Evolutionary conservation across 2,113 vertebrate species (phyloP).

Genomic region (Saguinus midas): DNA sequence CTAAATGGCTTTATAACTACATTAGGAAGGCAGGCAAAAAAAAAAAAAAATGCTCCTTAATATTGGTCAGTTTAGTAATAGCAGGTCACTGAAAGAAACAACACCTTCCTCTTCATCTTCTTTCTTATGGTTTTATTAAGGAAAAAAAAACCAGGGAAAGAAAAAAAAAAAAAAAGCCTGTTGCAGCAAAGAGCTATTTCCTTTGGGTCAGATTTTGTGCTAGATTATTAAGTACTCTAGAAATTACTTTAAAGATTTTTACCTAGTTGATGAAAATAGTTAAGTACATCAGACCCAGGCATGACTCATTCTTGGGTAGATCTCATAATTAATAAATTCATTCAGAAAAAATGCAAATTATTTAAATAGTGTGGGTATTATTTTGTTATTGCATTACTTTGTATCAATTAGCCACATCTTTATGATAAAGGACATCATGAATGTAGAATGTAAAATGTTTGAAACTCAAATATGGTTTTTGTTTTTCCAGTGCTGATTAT

Average conservation of each 20-base stretch:
- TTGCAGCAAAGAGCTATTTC: background rate
- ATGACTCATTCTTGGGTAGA: background rate
- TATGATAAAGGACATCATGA: background rate
- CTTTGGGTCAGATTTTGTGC: background rate
- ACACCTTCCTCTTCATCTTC: background rate
- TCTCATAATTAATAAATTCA: background rate
- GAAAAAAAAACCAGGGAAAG: background rate
- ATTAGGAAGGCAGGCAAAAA: background rate
- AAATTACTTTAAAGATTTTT: slow-evolving; percentile 1
- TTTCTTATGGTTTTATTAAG: background rate
- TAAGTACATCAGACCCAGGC: background rate
- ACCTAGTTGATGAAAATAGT: background rate
- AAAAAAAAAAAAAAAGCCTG: background rate
- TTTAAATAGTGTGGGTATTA: background rate
- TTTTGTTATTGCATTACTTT: background rate
- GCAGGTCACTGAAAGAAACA: background rate
- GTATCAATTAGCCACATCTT: background rate
- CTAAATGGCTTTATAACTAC: background rate
- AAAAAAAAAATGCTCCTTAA: background rate
- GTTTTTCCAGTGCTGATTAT: background rate
- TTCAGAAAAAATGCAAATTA: background rate
- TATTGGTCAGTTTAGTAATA: background rate
- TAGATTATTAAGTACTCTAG: background rate
- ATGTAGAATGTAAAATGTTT: background rate
- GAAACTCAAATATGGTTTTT: background rate